These are phyloP conservation scores for Cylloceria caligata DNA, from an alignment of 2,888 invertebrate species.

Conservation along the genomic window DNA sequence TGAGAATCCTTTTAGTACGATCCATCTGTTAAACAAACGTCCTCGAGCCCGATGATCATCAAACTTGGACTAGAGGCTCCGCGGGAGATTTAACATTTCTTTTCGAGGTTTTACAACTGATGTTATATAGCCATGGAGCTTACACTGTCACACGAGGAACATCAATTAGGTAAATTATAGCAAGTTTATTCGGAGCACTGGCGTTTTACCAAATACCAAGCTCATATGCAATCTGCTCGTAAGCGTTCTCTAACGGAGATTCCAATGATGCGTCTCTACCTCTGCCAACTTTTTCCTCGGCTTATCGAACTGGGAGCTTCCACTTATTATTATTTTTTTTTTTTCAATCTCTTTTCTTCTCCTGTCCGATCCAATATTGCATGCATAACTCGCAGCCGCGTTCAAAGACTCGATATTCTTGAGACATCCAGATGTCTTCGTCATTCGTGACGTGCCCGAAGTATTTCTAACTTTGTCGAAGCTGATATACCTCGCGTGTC, in stretches of 20 bases:
- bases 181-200: constrained; percentile 1
- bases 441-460: neutral
- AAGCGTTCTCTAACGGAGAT: constrained; percentile 13
- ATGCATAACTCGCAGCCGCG: constrained; percentile 1
- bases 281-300: constrained; percentile 5
- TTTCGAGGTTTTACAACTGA: neutral
- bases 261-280: constrained; percentile 23
- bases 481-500: neutral
- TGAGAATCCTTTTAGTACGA: constrained; percentile 6
- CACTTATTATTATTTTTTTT: neutral
- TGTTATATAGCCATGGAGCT: neutral
- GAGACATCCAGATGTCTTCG: neutral
- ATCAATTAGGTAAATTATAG: constrained; percentile 36
- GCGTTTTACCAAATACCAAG: constrained; percentile 24
- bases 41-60: constrained; percentile 10
- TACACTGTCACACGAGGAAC: constrained; percentile 4
- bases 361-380: constrained; percentile 17
- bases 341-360: neutral
- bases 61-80: constrained; percentile 6
- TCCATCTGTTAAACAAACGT: constrained; percentile 20
- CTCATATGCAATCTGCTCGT: constrained; percentile 13
- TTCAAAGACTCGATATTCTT: neutral
- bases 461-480: neutral
- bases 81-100: neutral
- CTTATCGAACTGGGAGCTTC: neutral